These are phyloP conservation scores for Mirounga angustirostris DNA, from an alignment of 2,113 vertebrate genomes.

Conservation along the genomic window DNA sequence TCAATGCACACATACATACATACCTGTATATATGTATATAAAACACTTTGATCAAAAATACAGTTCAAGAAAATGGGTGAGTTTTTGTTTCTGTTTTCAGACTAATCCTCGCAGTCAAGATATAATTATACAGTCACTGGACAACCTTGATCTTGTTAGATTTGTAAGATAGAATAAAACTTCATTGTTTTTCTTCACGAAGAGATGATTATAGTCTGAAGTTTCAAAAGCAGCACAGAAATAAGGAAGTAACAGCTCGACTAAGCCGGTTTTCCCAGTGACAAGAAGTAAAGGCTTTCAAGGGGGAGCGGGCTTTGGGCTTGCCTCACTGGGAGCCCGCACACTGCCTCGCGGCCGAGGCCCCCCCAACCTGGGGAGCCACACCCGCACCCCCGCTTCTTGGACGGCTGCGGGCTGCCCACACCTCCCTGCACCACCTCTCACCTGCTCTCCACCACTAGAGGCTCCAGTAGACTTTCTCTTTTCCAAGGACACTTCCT, in stretches of 20 bases:
- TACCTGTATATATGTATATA: not conserved
- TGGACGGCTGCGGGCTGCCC: not conserved
- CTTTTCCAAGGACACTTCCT: not conserved
- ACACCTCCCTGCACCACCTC: not conserved
- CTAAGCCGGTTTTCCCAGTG: constrained; percentile 29
- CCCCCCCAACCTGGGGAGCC: not conserved
- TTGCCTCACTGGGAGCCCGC: not conserved
- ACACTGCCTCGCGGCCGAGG: not conserved
- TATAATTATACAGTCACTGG: not conserved
- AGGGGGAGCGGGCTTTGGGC: not conserved
- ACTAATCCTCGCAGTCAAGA: not conserved
- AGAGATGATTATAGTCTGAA: constrained; percentile 3
- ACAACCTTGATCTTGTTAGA: constrained; percentile 55
- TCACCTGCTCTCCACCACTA: not conserved
- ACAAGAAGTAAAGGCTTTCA: not conserved
- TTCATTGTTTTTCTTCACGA: constrained; percentile 27
- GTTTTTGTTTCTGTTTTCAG: not conserved
- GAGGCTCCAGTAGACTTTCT: not conserved
- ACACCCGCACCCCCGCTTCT: not conserved
- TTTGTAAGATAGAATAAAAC: not conserved
- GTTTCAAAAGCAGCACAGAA: constrained; percentile 56
- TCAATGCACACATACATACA: not conserved
- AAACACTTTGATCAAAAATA: not conserved
- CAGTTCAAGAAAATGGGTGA: not conserved
- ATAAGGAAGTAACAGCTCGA: constrained; percentile 7